Conservation (phyloP, 2,797 vertebrate species). For the Phoeniculus purpureus region DNA sequence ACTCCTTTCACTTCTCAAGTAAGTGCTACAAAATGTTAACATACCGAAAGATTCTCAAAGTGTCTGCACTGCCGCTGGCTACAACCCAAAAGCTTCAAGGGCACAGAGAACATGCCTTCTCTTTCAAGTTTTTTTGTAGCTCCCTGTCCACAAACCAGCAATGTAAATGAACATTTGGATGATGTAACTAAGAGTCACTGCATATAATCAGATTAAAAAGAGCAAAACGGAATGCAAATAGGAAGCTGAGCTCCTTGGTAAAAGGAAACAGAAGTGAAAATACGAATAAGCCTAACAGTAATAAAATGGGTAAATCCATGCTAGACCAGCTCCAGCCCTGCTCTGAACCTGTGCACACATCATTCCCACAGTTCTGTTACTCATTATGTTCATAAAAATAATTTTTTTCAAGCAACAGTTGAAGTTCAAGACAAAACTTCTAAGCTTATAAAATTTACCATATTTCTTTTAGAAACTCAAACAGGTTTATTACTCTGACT, state of each 20-base stretch:
- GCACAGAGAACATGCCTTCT: not conserved
- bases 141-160: conserved; percentile 12
- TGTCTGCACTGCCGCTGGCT: conserved; percentile 30
- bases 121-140: conserved; percentile 11
- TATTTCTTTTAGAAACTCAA: not conserved
- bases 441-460: not conserved
- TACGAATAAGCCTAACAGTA: conserved; percentile 3
- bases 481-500: not conserved
- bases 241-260: conserved; percentile 24
- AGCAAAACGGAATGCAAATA: not conserved
- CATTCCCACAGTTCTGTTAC: not conserved
- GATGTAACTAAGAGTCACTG: not conserved
- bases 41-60: conserved; percentile 11
- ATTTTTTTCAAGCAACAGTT: conserved; percentile 7
- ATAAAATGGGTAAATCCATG: not conserved
- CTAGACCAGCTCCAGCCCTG: not conserved
- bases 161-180: conserved; percentile 40
- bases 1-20: not conserved
- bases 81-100: conserved; percentile 55
- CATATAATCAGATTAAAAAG: conserved; percentile 4
- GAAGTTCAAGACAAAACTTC: conserved; percentile 8
- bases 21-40: conserved; percentile 40
- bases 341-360: not conserved
- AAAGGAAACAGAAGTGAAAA: conserved; percentile 37
- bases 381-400: not conserved